phyloP scores from a whole-genome alignment of 1,140 invertebrate genomes.

The Macrotrachela quadricornifera region DNA sequence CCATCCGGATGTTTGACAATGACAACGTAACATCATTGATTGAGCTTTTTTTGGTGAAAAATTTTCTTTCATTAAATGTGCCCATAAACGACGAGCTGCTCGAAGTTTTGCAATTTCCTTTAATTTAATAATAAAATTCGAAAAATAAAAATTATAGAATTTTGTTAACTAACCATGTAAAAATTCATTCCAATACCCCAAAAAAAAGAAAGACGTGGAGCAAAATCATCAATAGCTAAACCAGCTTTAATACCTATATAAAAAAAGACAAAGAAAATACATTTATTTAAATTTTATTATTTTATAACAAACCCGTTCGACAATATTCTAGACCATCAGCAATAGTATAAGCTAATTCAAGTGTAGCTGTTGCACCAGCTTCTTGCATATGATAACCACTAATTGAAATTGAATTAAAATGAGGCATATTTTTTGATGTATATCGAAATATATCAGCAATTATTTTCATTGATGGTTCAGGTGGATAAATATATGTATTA shows the following conservation, averaged over 20 bases:
- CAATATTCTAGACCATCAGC: constrained; percentile 44
- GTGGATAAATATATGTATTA: constrained; percentile 47
- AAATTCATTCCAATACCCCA: constrained; percentile 49
- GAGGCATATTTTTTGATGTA: constrained; percentile 41
- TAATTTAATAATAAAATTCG: too few species aligned
- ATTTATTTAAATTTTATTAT: too few species aligned
- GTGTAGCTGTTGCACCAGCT: constrained; percentile 40
- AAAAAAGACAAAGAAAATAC: too few species aligned
- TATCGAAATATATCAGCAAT: constrained; percentile 45
- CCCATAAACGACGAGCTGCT: constrained; percentile 41
- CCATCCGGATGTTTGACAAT: constrained; percentile 47
- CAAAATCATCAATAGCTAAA: constrained; percentile 41
- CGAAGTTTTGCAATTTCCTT: constrained; percentile 44
- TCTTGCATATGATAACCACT: constrained; percentile 48
- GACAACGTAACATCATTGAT: constrained; percentile 38
- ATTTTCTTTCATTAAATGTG: constrained; percentile 36
- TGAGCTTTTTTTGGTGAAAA: constrained; percentile 39
- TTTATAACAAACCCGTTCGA: constrained; percentile 10
- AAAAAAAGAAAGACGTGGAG: constrained; percentile 43
- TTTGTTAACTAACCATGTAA: constrained; percentile 31
- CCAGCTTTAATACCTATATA: constrained; percentile 37
- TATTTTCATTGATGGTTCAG: constrained; percentile 42
- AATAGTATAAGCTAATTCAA: constrained; percentile 45
- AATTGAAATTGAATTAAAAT: constrained; percentile 46
- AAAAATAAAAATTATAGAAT: too few species aligned